Evolutionary conservation across 2,797 vertebrate genomes (phyloP).

Genomic region (Peromyscus eremicus): DNA sequence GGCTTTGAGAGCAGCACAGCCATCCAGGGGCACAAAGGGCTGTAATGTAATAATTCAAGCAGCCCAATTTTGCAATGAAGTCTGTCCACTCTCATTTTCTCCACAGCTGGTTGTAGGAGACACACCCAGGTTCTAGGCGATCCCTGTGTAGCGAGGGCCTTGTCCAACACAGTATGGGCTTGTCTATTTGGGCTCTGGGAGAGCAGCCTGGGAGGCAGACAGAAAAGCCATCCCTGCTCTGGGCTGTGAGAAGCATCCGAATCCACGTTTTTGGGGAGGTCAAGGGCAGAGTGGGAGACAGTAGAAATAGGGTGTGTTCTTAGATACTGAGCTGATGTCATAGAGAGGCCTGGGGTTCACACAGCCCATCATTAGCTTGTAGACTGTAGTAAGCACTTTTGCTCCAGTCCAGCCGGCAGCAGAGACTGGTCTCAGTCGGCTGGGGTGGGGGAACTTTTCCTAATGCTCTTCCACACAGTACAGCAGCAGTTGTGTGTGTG

Average conservation of each 20-base stretch:
- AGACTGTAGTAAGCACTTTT: background rate
- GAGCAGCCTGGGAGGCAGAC: background rate
- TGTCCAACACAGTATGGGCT: background rate
- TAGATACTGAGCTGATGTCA: background rate
- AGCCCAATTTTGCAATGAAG: background rate
- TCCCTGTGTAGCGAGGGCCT: background rate
- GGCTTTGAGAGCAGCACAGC: background rate
- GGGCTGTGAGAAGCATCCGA: background rate
- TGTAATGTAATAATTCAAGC: background rate
- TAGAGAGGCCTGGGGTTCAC: background rate
- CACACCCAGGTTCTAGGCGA: background rate
- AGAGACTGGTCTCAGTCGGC: background rate
- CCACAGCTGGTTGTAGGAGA: background rate
- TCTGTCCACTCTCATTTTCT: background rate
- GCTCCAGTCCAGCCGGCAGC: background rate
- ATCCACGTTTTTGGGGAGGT: background rate
- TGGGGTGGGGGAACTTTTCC: background rate
- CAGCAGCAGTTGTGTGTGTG: background rate
- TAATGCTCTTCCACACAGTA: background rate
- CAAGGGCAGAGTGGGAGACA: background rate
- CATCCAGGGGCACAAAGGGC: background rate
- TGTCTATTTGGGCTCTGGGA: background rate
- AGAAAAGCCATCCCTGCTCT: background rate
- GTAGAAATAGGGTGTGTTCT: too few relatives aligned
- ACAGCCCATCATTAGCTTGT: fast-evolving